Evolutionary conservation across 1,140 invertebrate species (phyloP).

Genomic region (Anastrepha ludens): DNA sequence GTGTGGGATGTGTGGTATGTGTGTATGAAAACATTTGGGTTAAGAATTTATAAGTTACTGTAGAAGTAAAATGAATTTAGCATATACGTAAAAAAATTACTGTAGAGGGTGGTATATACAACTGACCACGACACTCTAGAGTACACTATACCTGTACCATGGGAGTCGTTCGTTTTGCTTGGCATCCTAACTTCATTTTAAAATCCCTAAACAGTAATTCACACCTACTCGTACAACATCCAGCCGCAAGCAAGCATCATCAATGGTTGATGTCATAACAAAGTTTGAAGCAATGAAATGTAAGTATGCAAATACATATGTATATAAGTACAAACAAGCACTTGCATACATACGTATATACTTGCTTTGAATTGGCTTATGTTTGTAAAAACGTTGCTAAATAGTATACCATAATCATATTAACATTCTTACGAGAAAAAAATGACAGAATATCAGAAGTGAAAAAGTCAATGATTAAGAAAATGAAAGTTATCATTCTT

Average conservation of each 20-base stretch:
- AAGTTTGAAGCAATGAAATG: conserved; percentile 2
- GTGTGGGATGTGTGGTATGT: background rate
- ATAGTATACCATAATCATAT: too few species aligned
- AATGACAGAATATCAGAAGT: too few species aligned
- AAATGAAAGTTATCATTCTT: too few species aligned
- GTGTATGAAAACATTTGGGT: background rate
- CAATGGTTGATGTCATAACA: conserved; percentile 43
- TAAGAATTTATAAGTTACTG: conserved; percentile 7
- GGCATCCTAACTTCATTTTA: conserved; percentile 74
- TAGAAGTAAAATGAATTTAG: conserved; percentile 20
- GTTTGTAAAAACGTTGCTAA: too few species aligned
- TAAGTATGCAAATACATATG: background rate
- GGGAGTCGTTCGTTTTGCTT: conserved; percentile 73
- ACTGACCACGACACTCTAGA: conserved; percentile 73
- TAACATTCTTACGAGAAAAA: too few species aligned
- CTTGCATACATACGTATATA: background rate
- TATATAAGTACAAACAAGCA: background rate
- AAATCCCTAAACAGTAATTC: conserved; percentile 75
- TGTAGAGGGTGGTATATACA: conserved; percentile 73
- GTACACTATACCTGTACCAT: conserved; percentile 74
- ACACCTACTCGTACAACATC: conserved; percentile 63
- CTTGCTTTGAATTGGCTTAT: background rate
- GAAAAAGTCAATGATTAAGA: too few species aligned
- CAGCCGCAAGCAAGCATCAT: conserved; percentile 34
- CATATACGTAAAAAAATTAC: conserved; percentile 69